These are phyloP conservation scores for Listrodromus nycthemerus DNA, from an alignment of 2,888 invertebrate genomes.

Conservation along the genomic window DNA sequence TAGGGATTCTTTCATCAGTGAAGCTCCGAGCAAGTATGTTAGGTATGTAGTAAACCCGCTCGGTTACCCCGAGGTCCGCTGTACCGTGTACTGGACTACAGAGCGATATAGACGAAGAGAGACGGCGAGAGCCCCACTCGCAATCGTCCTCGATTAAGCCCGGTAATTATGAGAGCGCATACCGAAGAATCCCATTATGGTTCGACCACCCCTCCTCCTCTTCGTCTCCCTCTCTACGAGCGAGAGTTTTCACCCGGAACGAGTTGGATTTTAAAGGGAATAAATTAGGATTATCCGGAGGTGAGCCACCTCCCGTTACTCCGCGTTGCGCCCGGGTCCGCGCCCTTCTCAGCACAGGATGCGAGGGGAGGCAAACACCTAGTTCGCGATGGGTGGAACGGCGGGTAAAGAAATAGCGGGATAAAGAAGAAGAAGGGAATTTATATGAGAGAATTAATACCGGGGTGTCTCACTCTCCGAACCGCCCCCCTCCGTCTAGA, in stretches of 20 bases:
- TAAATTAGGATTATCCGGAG: constrained; percentile 70
- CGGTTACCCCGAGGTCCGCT: constrained; percentile 4
- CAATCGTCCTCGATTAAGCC: neutral
- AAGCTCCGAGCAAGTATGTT: constrained; percentile 26
- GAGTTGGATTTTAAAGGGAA: constrained; percentile 66
- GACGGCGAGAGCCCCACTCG: neutral
- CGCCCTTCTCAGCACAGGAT: neutral
- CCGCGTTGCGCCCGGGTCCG: constrained; percentile 8
- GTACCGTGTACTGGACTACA: constrained; percentile 10
- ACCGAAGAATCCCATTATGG: constrained; percentile 50
- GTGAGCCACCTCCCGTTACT: constrained; percentile 5
- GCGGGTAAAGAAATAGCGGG: constrained; percentile 58
- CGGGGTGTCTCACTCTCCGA: neutral
- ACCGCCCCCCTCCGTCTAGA: too few species aligned
- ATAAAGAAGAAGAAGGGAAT: constrained; percentile 62
- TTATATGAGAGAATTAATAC: constrained; percentile 61
- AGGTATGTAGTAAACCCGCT: constrained; percentile 26
- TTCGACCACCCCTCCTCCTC: neutral
- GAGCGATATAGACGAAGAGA: neutral
- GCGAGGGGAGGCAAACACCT: neutral
- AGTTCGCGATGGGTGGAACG: neutral
- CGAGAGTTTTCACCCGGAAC: constrained; percentile 55
- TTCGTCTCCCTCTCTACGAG: constrained; percentile 4
- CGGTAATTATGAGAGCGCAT: constrained; percentile 62
- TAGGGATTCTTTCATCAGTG: constrained; percentile 43